Percentiles rank a stretch among this genome's conserved stretches.
phyloP scores from a whole-genome alignment of 2,888 invertebrate genomes.

The Ryuthela nishihirai region DNA sequence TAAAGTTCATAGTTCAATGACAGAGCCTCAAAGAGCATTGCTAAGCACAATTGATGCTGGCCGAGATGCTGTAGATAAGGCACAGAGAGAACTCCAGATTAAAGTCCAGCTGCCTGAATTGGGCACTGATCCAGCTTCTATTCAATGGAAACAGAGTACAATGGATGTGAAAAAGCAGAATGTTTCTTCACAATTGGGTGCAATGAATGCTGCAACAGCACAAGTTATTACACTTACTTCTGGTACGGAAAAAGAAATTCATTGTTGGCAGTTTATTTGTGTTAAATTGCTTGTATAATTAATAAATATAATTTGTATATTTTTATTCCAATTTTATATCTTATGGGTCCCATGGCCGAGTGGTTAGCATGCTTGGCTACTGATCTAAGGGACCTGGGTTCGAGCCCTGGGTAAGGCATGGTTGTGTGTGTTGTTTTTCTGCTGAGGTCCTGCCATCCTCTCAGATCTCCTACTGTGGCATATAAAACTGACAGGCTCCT shows the following conservation, averaged over 20 bases:
- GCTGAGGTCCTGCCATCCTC: too few species aligned
- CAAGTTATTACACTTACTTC: conserved; percentile 89
- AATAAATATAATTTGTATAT: too few species aligned
- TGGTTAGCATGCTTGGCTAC: too few species aligned
- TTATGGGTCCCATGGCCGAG: too few species aligned
- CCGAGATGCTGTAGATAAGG: conserved; percentile 78
- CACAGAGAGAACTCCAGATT: conserved; percentile 68
- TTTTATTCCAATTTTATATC: too few species aligned
- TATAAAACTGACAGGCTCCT: too few species aligned
- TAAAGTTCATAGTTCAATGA: conserved; percentile 76
- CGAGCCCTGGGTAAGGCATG: too few species aligned
- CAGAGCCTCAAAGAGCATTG: conserved; percentile 89
- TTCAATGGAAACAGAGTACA: conserved; percentile 91
- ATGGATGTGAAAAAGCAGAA: conserved; percentile 94
- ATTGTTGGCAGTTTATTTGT: too few species aligned
- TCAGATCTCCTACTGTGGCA: too few species aligned
- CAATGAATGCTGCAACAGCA: conserved; percentile 99
- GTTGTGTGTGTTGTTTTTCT: too few species aligned
- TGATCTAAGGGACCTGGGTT: too few species aligned
- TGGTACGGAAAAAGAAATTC: conserved; percentile 52
- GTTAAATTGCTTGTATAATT: too few species aligned
- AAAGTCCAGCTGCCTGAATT: conserved; percentile 66
- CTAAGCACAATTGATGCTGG: conserved; percentile 86
- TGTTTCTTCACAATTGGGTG: conserved; percentile 93
- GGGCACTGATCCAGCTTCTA: conserved; percentile 75